Conservation (phyloP, 2,888 invertebrate genomes). For the Nomada fucata region DNA sequence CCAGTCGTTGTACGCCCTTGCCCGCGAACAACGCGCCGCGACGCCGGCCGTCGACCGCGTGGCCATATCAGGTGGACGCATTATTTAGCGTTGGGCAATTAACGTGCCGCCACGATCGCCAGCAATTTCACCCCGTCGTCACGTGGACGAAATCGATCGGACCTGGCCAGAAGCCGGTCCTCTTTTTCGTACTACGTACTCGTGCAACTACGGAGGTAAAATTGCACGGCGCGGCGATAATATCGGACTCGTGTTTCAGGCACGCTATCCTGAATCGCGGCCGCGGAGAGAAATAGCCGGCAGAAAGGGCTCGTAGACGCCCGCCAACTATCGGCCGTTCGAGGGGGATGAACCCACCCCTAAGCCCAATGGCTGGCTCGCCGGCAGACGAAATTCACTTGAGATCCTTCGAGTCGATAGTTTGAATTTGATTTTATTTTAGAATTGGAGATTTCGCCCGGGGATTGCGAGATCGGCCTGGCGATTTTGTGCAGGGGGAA, state of each 20-base stretch:
- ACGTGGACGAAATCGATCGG: constrained; percentile 64
- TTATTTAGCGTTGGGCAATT: constrained; percentile 73
- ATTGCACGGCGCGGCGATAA: constrained; percentile 75
- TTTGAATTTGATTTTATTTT: constrained; percentile 32
- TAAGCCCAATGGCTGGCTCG: not conserved
- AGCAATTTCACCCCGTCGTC: constrained; percentile 44
- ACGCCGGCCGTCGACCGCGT: not conserved
- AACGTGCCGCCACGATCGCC: constrained; percentile 66
- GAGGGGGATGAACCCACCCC: not conserved
- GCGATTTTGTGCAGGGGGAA: too few species aligned
- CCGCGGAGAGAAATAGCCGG: constrained; percentile 62
- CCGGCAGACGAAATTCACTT: constrained; percentile 34
- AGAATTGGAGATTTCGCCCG: not conserved
- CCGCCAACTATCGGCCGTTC: not conserved
- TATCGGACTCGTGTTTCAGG: constrained; percentile 74
- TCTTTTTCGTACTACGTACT: not conserved
- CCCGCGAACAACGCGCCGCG: constrained; percentile 47
- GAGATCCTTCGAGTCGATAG: constrained; percentile 49
- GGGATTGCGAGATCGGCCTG: too few species aligned
- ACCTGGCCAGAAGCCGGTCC: not conserved
- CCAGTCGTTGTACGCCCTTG: constrained; percentile 56
- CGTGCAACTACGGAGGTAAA: constrained; percentile 73
- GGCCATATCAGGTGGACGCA: constrained; percentile 67
- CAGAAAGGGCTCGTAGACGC: constrained; percentile 31
- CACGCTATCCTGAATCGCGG: constrained; percentile 73